Conservation (phyloP, 2,113 vertebrate genomes). For the Poeciliopsis prolifica region DNA sequence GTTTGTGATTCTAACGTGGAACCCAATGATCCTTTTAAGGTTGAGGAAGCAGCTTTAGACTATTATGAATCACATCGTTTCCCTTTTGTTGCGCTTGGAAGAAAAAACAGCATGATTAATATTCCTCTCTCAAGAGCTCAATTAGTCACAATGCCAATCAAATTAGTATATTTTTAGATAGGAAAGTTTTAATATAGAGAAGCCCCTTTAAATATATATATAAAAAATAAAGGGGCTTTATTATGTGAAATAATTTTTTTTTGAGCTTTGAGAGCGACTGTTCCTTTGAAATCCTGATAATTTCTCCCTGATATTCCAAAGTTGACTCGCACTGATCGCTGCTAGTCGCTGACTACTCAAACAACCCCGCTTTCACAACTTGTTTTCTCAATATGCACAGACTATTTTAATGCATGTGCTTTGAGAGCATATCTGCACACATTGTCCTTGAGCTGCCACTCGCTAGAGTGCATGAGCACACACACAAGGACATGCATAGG, state of each 20-base stretch:
- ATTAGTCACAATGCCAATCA: no score
- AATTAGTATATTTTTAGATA: no score
- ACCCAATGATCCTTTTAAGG: not conserved
- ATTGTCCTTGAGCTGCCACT: constrained; percentile 15
- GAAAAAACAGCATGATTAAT: no score
- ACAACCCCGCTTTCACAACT: not conserved
- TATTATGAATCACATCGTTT: not conserved
- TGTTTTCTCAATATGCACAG: not conserved
- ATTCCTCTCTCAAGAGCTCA: no score
- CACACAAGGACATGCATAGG: not conserved
- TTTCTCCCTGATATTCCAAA: not conserved
- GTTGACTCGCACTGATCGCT: not conserved
- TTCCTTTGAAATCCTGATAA: not conserved
- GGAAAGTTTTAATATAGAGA: no score
- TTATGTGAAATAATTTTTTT: no score
- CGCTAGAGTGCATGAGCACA: not conserved
- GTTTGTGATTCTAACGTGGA: no score
- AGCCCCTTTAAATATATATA: no score
- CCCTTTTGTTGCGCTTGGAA: no score
- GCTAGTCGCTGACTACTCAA: not conserved
- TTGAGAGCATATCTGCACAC: not conserved
- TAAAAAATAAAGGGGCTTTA: no score
- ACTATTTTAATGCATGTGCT: not conserved
- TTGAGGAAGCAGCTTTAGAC: not conserved
- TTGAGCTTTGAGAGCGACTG: no score